Conservation (phyloP, 1,140 invertebrate species). For the Micrasema longulum region DNA sequence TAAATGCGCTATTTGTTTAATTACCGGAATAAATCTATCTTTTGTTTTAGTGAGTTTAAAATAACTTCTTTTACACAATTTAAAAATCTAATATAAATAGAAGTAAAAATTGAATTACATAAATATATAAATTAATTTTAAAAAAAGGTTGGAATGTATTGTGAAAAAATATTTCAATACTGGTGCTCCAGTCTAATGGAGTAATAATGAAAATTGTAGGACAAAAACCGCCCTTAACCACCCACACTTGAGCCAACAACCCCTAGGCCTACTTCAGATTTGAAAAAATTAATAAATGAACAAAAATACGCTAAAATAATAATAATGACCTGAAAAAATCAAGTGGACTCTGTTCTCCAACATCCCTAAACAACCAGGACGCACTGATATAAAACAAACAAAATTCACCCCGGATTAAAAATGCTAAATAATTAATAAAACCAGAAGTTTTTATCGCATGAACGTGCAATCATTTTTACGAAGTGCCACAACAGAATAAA, state of each 20-base stretch:
- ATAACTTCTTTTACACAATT: no score
- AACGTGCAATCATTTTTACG: no score
- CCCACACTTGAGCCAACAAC: neutral
- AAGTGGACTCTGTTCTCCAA: constrained; percentile 22
- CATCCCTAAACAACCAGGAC: neutral
- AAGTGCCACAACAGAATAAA: no score
- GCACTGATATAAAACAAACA: neutral
- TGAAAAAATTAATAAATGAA: constrained; percentile 23
- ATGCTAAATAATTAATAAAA: neutral
- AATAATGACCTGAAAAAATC: constrained; percentile 20
- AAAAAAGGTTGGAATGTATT: no score
- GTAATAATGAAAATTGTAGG: constrained; percentile 9
- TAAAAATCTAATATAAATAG: no score
- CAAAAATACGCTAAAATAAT: constrained; percentile 34
- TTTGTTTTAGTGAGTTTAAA: no score
- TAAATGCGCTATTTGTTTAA: no score
- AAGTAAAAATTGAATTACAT: no score
- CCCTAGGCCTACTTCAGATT: constrained; percentile 5
- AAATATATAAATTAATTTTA: no score
- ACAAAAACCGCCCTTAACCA: neutral
- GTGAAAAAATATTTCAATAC: no score
- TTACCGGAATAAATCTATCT: no score
- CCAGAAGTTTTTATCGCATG: no score
- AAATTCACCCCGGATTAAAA: neutral
- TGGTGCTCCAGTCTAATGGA: neutral